Evolutionary conservation across 2,113 vertebrate genomes (phyloP).

Genomic region (Acanthochromis polyacanthus): DNA sequence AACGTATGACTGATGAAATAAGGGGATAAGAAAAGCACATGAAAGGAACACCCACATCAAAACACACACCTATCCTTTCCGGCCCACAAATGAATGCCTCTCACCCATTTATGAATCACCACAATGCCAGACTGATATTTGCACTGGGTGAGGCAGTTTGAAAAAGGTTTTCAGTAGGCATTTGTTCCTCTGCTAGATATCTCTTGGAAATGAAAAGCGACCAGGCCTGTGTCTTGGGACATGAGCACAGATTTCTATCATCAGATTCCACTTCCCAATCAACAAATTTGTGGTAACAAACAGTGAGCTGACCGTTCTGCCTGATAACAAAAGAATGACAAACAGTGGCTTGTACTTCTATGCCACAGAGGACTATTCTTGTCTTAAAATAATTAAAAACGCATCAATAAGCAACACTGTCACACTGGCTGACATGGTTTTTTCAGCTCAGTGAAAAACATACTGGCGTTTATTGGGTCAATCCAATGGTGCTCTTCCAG

Average conservation of each 20-base stretch:
- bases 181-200: slow-evolving; percentile 38
- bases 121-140: slow-evolving; percentile 64
- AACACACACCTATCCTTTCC: slow-evolving; percentile 32
- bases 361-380: background rate
- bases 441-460: too few species aligned
- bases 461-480: background rate
- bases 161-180: slow-evolving; percentile 26
- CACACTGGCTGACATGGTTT: background rate
- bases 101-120: slow-evolving; percentile 70
- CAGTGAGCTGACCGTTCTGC: background rate
- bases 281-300: background rate
- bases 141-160: slow-evolving; percentile 64
- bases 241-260: slow-evolving; percentile 2
- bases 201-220: slow-evolving; percentile 31
- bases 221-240: background rate
- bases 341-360: background rate
- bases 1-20: slow-evolving; percentile 25
- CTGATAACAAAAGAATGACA: background rate
- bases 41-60: slow-evolving; percentile 48
- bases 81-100: slow-evolving; percentile 51
- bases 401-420: background rate
- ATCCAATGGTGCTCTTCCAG: background rate
- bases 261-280: background rate
- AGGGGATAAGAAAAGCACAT: slow-evolving; percentile 22
- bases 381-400: background rate